These are phyloP conservation scores for Spilosoma lubricipeda DNA, from an alignment of 2,888 invertebrate genomes.

Conservation along the genomic window DNA sequence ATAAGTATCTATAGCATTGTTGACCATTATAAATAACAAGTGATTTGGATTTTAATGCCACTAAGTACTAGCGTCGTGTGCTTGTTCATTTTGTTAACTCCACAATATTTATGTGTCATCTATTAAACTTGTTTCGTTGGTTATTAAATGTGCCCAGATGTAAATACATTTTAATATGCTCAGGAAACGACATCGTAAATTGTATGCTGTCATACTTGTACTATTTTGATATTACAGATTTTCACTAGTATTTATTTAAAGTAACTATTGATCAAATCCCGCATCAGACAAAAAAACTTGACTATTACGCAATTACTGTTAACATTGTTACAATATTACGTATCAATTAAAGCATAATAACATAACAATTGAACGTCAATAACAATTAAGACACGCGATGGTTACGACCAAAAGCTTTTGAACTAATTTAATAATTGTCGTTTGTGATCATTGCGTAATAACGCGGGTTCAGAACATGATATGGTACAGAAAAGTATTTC, in stretches of 20 bases:
- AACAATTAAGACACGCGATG: conserved; percentile 66
- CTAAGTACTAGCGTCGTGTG: conserved; percentile 12
- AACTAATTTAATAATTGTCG: conserved; percentile 72
- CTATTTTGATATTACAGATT: not conserved
- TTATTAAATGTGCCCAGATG: conserved; percentile 13
- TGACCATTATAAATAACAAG: conserved; percentile 15
- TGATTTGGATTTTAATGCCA: conserved; percentile 9
- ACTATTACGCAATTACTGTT: conserved; percentile 32
- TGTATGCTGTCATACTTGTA: not conserved
- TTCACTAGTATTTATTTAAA: not conserved
- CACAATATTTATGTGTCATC: conserved; percentile 17
- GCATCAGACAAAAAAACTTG: conserved; percentile 42
- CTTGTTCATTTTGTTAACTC: conserved; percentile 14
- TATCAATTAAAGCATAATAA: conserved; percentile 48
- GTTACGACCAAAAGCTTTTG: conserved; percentile 60
- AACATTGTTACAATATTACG: conserved; percentile 27
- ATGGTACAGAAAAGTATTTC: conserved; percentile 6
- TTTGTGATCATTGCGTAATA: conserved; percentile 46
- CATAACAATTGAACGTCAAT: conserved; percentile 72
- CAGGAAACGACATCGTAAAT: conserved; percentile 6
- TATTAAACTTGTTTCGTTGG: conserved; percentile 16
- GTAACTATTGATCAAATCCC: conserved; percentile 25
- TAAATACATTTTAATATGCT: conserved; percentile 17
- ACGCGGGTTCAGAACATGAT: conserved; percentile 30
- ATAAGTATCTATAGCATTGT: not conserved